Evolutionary conservation across 2,113 vertebrate species (phyloP).

Genomic region (Arvicanthis niloticus): DNA sequence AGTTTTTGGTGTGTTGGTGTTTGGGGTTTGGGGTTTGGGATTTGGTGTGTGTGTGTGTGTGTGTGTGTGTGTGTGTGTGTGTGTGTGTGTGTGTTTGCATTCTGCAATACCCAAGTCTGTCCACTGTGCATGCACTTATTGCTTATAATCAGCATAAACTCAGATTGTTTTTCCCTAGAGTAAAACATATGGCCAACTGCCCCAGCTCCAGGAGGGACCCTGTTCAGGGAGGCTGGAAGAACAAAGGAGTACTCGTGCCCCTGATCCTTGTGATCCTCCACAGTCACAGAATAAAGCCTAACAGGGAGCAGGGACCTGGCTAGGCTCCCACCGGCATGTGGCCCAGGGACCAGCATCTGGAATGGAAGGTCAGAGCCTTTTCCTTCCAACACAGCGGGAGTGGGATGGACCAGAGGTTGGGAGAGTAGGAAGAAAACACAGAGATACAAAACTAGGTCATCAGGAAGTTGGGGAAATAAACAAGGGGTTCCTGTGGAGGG

Average conservation of each 20-base stretch:
- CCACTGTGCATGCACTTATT: background rate
- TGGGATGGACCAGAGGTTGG: background rate
- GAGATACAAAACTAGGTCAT: constrained; percentile 56
- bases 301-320: background rate
- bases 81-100: background rate
- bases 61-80: background rate
- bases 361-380: constrained; percentile 36
- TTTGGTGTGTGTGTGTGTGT: background rate
- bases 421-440: constrained; percentile 52
- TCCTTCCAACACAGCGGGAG: constrained; percentile 64
- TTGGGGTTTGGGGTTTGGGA: too few relatives aligned
- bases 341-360: constrained; percentile 56
- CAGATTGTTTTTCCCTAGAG: background rate
- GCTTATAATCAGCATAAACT: background rate
- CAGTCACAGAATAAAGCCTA: background rate
- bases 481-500: constrained; percentile 67
- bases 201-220: background rate
- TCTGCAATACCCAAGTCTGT: background rate
- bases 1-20: background rate
- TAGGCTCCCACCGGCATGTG: constrained; percentile 65
- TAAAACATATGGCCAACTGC: background rate
- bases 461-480: constrained; percentile 75
- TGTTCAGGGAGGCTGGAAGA: background rate
- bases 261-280: background rate
- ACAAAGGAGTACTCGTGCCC: background rate